A percentile compares a stretch with the other conserved stretches of the same genome.
Evolutionary conservation across 2,113 vertebrate genomes (phyloP).

Genomic region (Strigops habroptila): DNA sequence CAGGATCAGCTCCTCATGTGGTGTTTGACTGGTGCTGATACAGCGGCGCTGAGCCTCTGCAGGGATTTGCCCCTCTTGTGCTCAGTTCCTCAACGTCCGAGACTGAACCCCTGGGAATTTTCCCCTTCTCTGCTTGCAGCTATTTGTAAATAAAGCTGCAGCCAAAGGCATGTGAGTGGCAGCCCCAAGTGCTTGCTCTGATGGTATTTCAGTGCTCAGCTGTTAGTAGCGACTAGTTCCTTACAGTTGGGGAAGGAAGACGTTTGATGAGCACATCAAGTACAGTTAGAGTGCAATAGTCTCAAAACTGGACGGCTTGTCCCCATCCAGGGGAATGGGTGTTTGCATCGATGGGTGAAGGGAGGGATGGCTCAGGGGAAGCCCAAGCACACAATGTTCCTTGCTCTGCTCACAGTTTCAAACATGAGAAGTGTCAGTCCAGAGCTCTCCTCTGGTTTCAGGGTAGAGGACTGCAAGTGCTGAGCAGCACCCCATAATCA

Average conservation of each 20-base stretch:
- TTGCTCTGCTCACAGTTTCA: background rate
- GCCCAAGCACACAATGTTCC: rapidly evolving
- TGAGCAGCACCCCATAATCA: rapidly evolving
- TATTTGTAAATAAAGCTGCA: background rate
- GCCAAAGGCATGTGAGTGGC: background rate
- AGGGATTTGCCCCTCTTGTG: background rate
- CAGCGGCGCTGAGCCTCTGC: rapidly evolving
- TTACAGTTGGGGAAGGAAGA: background rate
- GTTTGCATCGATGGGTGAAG: background rate
- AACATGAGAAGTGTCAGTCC: rapidly evolving
- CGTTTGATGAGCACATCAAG: background rate
- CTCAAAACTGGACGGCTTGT: background rate
- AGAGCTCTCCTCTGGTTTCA: background rate
- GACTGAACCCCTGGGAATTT: background rate
- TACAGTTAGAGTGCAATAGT: background rate
- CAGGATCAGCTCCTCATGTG: background rate
- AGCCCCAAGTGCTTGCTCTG: background rate
- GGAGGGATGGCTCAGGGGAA: background rate
- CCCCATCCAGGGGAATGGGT: background rate
- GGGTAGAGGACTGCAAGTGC: rapidly evolving
- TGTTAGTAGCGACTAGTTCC: background rate
- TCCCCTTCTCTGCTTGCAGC: background rate
- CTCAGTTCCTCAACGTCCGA: background rate
- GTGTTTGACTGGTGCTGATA: background rate
- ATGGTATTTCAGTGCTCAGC: background rate